Conservation (phyloP, 2,888 invertebrate species). For the Patella depressa region DNA sequence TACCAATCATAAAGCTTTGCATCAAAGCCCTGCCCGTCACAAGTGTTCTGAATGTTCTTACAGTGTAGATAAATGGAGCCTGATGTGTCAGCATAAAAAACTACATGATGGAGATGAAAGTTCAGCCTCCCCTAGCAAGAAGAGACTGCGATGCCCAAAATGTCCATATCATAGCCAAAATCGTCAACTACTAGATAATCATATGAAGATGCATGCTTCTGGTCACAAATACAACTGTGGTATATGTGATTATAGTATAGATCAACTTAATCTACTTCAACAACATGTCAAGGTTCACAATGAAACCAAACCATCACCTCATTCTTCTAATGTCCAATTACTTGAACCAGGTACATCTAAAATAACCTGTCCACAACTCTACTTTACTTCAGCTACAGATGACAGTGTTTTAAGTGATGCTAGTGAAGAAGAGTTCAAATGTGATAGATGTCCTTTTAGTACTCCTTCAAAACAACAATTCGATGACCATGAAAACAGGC, state of each 20-base stretch:
- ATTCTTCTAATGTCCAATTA: slow-evolving; percentile 36
- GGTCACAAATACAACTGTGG: slow-evolving; percentile 53
- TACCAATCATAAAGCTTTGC: slow-evolving; percentile 36
- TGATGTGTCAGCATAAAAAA: slow-evolving; percentile 58
- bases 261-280: slow-evolving; percentile 44
- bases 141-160: slow-evolving; percentile 43
- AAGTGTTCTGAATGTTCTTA: slow-evolving; percentile 60
- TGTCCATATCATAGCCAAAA: slow-evolving; percentile 57
- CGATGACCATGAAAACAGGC: slow-evolving; percentile 50
- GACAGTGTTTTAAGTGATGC: slow-evolving; percentile 15
- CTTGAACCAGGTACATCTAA: slow-evolving; percentile 38
- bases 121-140: not conserved
- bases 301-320: slow-evolving; percentile 31
- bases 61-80: slow-evolving; percentile 54
- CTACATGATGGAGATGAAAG: slow-evolving; percentile 41
- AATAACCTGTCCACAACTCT: slow-evolving; percentile 44
- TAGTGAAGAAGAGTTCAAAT: slow-evolving; percentile 47
- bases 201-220: slow-evolving; percentile 54
- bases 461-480: slow-evolving; percentile 52
- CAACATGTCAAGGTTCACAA: slow-evolving; percentile 51
- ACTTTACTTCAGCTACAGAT: slow-evolving; percentile 35
- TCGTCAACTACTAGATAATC: slow-evolving; percentile 48
- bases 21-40: slow-evolving; percentile 34
- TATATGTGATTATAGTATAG: slow-evolving; percentile 55
- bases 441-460: slow-evolving; percentile 62